Evolutionary conservation across 2,797 vertebrate genomes (phyloP).

Genomic region (Phalanger gymnotis): DNA sequence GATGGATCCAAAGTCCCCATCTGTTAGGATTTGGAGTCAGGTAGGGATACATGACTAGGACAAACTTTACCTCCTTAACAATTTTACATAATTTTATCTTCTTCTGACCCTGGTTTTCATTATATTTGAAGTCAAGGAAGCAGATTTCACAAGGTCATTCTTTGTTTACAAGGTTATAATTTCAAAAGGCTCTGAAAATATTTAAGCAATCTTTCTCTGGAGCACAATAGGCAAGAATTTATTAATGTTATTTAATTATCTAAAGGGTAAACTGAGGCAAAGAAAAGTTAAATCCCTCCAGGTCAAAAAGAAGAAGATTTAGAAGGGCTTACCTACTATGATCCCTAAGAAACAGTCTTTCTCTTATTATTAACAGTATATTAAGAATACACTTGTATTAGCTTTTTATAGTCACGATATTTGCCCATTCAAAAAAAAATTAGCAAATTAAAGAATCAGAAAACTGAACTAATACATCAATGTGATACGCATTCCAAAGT

Average conservation of each 20-base stretch:
- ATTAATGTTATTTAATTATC: not conserved
- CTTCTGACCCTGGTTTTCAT: not conserved
- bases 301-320: not conserved
- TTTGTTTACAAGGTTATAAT: not conserved
- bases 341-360: not conserved
- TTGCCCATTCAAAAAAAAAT: constrained; percentile 36
- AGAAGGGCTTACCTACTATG: not conserved
- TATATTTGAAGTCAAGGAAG: not conserved
- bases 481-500: constrained; percentile 25
- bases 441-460: constrained; percentile 24
- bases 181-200: not conserved
- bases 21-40: not conserved
- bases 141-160: not conserved
- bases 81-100: not conserved
- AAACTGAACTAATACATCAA: not conserved
- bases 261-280: constrained; percentile 12
- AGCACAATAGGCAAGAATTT: not conserved
- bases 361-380: not conserved
- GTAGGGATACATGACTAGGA: not conserved
- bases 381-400: not conserved
- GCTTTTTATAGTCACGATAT: constrained; percentile 24
- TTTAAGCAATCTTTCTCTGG: not conserved
- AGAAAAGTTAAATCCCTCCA: not conserved
- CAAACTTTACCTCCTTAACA: not conserved
- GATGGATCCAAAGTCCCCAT: not conserved